Evolutionary conservation across 2,888 invertebrate species (phyloP).

Genomic region (Chirona hameri): DNA sequence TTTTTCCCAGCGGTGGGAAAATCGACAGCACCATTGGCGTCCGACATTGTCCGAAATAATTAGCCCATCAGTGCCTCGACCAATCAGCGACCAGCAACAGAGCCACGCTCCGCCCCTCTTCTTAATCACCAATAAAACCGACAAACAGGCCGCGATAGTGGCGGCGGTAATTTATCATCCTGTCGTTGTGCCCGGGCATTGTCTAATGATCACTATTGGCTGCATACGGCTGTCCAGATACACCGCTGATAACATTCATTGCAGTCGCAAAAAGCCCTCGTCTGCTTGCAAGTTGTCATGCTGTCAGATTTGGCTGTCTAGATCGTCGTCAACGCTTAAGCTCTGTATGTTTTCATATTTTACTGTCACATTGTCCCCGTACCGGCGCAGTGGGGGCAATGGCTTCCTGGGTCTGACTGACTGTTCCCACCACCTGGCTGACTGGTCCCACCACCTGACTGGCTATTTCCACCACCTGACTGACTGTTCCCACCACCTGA

Average conservation of each 20-base stretch:
- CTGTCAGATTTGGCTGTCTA: background rate
- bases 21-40: background rate
- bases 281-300: conserved; percentile 1
- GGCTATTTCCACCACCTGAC: too few species aligned
- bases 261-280: background rate
- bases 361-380: conserved; percentile 24
- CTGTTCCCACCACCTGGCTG: too few species aligned
- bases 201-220: conserved; percentile 1
- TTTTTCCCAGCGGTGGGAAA: background rate
- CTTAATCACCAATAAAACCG: conserved; percentile 3
- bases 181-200: background rate
- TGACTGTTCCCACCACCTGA: too few species aligned
- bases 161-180: background rate
- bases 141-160: background rate
- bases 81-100: background rate
- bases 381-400: background rate
- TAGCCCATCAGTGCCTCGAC: background rate
- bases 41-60: conserved; percentile 2
- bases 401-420: too few species aligned
- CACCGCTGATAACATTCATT: background rate
- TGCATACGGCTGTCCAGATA: background rate
- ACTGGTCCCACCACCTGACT: too few species aligned
- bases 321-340: background rate
- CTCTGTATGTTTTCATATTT: conserved; percentile 23
- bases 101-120: background rate